Percentiles rank a stretch among this genome's conserved stretches.
phyloP scores from a whole-genome alignment of 2,888 invertebrate species.

The Hypercompe scribonia region DNA sequence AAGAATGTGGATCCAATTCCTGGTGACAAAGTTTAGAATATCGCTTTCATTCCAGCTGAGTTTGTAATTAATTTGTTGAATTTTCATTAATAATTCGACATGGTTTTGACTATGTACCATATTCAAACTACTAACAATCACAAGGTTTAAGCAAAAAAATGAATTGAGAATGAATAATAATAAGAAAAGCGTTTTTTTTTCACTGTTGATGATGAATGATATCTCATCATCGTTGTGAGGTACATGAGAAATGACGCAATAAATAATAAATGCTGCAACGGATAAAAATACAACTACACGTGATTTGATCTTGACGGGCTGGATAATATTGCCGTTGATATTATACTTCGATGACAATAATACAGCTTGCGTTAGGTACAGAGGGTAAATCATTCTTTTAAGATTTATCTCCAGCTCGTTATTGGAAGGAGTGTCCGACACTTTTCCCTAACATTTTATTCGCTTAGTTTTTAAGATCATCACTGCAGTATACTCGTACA shows the following conservation, averaged over 20 bases:
- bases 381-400: slow-evolving; percentile 1
- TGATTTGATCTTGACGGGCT: not conserved
- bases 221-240: not conserved
- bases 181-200: not conserved
- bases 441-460: not conserved
- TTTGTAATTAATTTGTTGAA: not conserved
- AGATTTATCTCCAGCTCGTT: not conserved
- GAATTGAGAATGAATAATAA: not conserved
- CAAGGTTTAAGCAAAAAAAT: not conserved
- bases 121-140: not conserved
- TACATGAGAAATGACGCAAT: not conserved
- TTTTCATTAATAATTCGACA: not conserved
- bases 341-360: slow-evolving; percentile 2
- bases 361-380: not conserved
- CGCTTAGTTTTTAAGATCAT: not conserved
- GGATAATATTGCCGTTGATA: not conserved
- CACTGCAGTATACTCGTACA: not conserved
- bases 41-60: not conserved
- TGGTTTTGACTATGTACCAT: slow-evolving; percentile 4
- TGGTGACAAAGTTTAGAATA: not conserved
- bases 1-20: not conserved
- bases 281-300: not conserved
- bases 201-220: too few relatives aligned
- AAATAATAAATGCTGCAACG: not conserved
- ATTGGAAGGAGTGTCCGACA: not conserved